Percentiles rank a stretch among this genome's conserved stretches.
Conservation (phyloP, 2,113 vertebrate species). For the Crotalus viridis region DNA sequence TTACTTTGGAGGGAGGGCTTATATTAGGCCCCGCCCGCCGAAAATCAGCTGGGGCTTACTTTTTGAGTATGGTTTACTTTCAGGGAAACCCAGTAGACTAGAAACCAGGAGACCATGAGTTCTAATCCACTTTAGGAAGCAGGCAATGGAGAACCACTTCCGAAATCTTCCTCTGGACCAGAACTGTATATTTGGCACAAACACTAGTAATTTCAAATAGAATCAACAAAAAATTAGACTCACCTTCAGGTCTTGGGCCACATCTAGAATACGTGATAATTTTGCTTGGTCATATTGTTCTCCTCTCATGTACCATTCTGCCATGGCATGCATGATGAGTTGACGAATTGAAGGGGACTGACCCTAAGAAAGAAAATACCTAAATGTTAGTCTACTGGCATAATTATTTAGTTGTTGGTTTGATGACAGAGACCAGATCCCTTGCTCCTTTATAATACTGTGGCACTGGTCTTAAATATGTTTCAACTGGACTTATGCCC, state of each 20-base stretch:
- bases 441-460: not conserved
- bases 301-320: slow-evolving; percentile 99
- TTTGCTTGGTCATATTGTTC: slow-evolving; percentile 99
- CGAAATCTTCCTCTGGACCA: not conserved
- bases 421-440: not conserved
- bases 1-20: too few relatives aligned
- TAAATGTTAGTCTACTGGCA: not conserved
- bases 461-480: not conserved
- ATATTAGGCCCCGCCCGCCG: too few relatives aligned
- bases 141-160: not conserved
- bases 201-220: not conserved
- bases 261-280: slow-evolving; percentile 95
- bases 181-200: not conserved
- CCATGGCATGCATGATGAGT: slow-evolving; percentile 99
- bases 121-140: not conserved
- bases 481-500: not conserved
- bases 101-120: not conserved
- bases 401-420: not conserved
- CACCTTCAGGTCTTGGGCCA: slow-evolving; percentile 99
- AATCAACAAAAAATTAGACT: slow-evolving; percentile 23
- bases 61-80: too few relatives aligned
- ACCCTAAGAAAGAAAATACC: slow-evolving; percentile 75
- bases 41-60: too few relatives aligned
- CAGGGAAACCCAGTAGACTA: not conserved
- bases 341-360: slow-evolving; percentile 99